These are phyloP conservation scores for Peucedramus taeniatus DNA, from an alignment of 2,113 vertebrate genomes.

Conservation along the genomic window DNA sequence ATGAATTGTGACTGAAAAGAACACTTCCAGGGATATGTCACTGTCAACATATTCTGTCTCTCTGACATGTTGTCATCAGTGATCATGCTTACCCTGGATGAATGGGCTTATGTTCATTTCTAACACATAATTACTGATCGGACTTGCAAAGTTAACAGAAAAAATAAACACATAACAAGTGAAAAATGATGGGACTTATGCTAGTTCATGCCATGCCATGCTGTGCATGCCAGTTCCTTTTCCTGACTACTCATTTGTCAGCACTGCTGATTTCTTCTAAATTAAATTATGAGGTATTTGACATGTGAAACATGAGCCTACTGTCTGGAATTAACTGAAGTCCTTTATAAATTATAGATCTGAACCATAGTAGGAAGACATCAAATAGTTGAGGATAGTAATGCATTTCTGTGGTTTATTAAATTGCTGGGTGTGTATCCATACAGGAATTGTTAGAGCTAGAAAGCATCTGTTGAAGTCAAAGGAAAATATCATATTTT, in stretches of 20 bases:
- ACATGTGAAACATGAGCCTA: background rate
- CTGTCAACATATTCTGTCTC: background rate
- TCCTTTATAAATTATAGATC: slow-evolving; percentile 8
- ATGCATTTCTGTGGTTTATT: background rate
- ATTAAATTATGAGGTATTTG: background rate
- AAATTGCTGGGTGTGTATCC: background rate
- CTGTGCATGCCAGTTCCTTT: background rate
- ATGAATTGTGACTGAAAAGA: background rate
- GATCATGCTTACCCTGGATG: background rate
- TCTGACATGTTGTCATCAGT: background rate
- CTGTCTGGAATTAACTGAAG: background rate
- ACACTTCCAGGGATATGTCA: background rate
- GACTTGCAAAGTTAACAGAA: background rate
- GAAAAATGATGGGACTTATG: background rate
- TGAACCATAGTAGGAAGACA: background rate
- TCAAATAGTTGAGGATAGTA: background rate
- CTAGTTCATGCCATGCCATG: background rate
- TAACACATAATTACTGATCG: background rate
- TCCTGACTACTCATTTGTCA: background rate
- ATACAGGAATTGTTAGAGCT: background rate
- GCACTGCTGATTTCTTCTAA: background rate
- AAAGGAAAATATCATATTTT: background rate
- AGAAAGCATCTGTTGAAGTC: background rate
- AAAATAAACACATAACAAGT: background rate
- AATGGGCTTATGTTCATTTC: background rate